Percentiles rank a stretch among this genome's conserved stretches.
Conservation (phyloP, 2,888 invertebrate genomes). For the Sialis fuliginosa region DNA sequence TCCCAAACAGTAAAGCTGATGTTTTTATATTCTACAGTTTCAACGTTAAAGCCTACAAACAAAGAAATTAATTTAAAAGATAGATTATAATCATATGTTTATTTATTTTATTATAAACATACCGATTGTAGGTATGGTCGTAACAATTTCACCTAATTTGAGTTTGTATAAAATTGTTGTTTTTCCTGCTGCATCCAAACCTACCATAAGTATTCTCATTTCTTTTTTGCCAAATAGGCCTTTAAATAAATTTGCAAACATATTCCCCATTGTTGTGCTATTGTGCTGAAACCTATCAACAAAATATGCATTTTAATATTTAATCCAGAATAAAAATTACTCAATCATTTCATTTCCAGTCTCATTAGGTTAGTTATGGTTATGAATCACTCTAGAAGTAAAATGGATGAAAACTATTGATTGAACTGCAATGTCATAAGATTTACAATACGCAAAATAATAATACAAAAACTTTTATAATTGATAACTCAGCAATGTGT, state of each 20-base stretch:
- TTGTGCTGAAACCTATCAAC: slow-evolving; percentile 16
- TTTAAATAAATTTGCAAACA: slow-evolving; percentile 94
- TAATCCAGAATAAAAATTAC: not conserved
- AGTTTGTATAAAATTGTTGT: slow-evolving; percentile 99
- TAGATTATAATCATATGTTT: not conserved
- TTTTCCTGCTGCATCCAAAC: slow-evolving; percentile 99
- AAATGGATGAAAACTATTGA: slow-evolving; percentile 1
- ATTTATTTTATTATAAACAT: slow-evolving; percentile 25
- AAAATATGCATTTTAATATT: not conserved
- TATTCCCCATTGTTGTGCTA: slow-evolving; percentile 81
- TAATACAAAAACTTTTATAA: no score
- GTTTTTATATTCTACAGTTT: slow-evolving; percentile 98
- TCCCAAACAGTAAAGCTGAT: slow-evolving; percentile 98
- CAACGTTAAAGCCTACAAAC: slow-evolving; percentile 83
- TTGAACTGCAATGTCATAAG: slow-evolving; percentile 1
- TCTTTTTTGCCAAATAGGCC: slow-evolving; percentile 99
- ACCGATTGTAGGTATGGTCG: slow-evolving; percentile 99
- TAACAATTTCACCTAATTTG: slow-evolving; percentile 99
- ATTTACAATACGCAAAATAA: no score
- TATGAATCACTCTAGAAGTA: not conserved
- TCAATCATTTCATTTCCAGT: not conserved
- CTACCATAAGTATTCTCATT: slow-evolving; percentile 99
- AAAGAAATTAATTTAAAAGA: not conserved
- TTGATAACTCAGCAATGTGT: no score
- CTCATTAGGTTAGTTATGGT: not conserved